Percentiles rank a stretch among this genome's conserved stretches.
Conservation (phyloP, 2,888 invertebrate genomes). For the Nycteola revayana region DNA sequence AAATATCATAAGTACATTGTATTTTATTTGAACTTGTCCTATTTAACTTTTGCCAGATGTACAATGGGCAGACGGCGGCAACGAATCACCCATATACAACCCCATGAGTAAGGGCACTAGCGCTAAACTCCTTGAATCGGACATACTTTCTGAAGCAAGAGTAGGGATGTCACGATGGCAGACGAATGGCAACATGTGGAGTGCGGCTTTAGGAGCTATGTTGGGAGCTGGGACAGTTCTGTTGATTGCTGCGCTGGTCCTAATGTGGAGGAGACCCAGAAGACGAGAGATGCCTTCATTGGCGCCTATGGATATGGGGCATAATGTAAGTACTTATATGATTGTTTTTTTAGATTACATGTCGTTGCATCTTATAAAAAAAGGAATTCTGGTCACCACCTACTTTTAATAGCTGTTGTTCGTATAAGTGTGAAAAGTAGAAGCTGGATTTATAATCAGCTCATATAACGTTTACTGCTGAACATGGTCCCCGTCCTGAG, state of each 20-base stretch:
- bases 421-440: no score
- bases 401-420: no score
- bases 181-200: slow-evolving; percentile 56
- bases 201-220: slow-evolving; percentile 63
- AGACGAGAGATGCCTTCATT: slow-evolving; percentile 51
- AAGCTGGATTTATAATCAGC: no score
- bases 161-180: slow-evolving; percentile 34
- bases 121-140: slow-evolving; percentile 18
- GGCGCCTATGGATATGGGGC: slow-evolving; percentile 66
- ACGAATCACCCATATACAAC: slow-evolving; percentile 11
- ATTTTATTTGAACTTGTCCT: neutral
- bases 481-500: no score
- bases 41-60: slow-evolving; percentile 12
- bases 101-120: slow-evolving; percentile 26
- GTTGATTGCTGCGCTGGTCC: slow-evolving; percentile 54
- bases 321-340: slow-evolving; percentile 65
- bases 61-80: slow-evolving; percentile 23
- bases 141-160: slow-evolving; percentile 43
- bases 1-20: neutral
- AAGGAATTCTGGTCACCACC: no score
- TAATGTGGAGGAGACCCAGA: slow-evolving; percentile 59
- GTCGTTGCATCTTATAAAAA: no score
- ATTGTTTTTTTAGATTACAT: no score
- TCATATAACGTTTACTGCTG: no score
- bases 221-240: slow-evolving; percentile 66